Percentiles rank a stretch among this genome's conserved stretches.
Evolutionary conservation across 2,888 invertebrate species (phyloP).

Genomic region (Pristionchus japonicus): DNA sequence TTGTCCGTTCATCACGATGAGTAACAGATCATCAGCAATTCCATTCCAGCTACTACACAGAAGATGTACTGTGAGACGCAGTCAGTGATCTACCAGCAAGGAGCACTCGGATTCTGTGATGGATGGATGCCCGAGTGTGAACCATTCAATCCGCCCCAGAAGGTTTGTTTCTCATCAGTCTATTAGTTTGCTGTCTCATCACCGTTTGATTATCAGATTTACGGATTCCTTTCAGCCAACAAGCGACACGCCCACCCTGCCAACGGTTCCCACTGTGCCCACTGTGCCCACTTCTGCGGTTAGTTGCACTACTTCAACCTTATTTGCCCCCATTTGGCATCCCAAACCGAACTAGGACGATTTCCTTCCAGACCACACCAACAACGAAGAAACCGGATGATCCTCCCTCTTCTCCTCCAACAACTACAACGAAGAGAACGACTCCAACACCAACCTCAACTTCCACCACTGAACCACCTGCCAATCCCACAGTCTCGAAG

Average conservation of each 20-base stretch:
- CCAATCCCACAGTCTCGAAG: background rate
- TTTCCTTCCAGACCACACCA: no score
- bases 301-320: background rate
- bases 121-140: slow-evolving; percentile 34
- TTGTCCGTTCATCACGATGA: background rate
- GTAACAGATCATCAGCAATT: background rate
- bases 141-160: background rate
- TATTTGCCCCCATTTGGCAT: no score
- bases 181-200: no score
- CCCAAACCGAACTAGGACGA: no score
- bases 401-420: no score
- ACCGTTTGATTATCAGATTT: no score
- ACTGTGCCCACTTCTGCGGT: background rate
- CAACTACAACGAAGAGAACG: background rate
- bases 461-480: background rate
- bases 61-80: slow-evolving; percentile 15
- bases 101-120: slow-evolving; percentile 42
- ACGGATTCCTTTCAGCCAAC: background rate
- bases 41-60: background rate
- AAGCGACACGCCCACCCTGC: background rate
- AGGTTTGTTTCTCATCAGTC: background rate
- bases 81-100: slow-evolving; percentile 8
- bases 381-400: background rate
- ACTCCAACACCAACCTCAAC: background rate
- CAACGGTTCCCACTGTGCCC: background rate